A percentile compares a stretch with the other conserved stretches of the same genome.
Evolutionary conservation across 2,888 invertebrate genomes (phyloP).

Genomic region (Serripes groenlandicus): DNA sequence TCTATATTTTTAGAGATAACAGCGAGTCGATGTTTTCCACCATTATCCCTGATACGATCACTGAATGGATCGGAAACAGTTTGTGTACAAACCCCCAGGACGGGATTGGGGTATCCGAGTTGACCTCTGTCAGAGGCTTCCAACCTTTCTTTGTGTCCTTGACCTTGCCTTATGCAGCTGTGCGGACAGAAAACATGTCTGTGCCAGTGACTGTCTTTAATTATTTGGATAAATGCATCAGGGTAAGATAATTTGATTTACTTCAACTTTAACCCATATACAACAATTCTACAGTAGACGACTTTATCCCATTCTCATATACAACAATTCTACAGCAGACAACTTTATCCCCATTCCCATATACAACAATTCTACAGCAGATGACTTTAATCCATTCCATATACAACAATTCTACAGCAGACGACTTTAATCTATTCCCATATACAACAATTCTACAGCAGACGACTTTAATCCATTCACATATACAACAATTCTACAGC

Average conservation of each 20-base stretch:
- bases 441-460: too few species aligned
- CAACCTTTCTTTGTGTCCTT: constrained; percentile 93
- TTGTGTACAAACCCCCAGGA: constrained; percentile 88
- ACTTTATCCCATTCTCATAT: too few species aligned
- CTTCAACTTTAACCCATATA: too few species aligned
- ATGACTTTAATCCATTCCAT: too few species aligned
- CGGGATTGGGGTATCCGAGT: constrained; percentile 88
- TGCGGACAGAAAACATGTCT: constrained; percentile 90
- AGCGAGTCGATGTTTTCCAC: constrained; percentile 38
- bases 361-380: too few species aligned
- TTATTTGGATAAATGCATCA: constrained; percentile 90
- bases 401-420: too few species aligned
- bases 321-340: too few species aligned
- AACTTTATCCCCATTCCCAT: too few species aligned
- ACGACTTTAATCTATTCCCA: too few species aligned
- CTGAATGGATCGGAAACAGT: constrained; percentile 89
- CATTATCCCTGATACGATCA: constrained; percentile 89
- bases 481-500: too few species aligned
- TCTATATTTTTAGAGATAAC: background rate
- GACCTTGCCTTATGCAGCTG: constrained; percentile 90
- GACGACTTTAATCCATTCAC: too few species aligned
- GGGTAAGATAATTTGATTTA: constrained; percentile 87
- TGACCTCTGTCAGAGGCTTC: constrained; percentile 88
- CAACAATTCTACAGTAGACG: too few species aligned
- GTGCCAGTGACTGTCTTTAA: constrained; percentile 91